Base-by-base conservation (phyloP, 2,113 vertebrate species). In the Pseudorectes ferrugineus region DNA sequence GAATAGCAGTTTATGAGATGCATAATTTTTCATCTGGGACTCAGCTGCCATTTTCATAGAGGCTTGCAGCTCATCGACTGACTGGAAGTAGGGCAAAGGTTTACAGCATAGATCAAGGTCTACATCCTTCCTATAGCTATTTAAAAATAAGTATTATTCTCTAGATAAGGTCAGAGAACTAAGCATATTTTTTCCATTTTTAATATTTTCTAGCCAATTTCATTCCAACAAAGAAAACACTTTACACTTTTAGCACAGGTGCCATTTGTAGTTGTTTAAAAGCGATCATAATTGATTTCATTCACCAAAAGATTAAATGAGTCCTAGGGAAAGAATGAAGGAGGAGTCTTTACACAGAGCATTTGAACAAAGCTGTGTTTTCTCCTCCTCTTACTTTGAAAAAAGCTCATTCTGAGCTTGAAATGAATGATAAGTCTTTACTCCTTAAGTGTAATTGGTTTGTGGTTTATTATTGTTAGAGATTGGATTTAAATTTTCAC, bases 11-110 rank as follows among this genome's bases (percentile, higher is more conserved):
- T 98, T 98, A 98, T 98, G 98, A 98, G 97, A 98, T 98, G 98
- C 98, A 98, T 97, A 98, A 98, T 98, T 98, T 98, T 98, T 98
- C 98, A 98, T 98, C 97, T 97, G 98, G 97, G 97, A 98, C 96
- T 97, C 96, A 97, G 96, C 96, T 97, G 98, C 98, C 97, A 97
- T 97, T 97, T 97, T 97, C 97, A 96, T 96, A 96, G 97, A 96
- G 36, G 96, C 97, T 97, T 94, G 87, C 95, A 97, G 96, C 97
- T 97, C 97, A 96, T 97, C 52, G 52, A 95, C 92, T 90, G 96
- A 93, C 96, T 96, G 92, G 89, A 96, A 95, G 95, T 72, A 98
- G 98, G 97, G 97, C 97, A 97, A 95, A 98, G 98, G 98, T 97
- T 97, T 96, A 93, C 91, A 68, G 93, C 88, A 79, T 58, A 96